Evolutionary conservation across 53 echinoderm and acorn worm species (phyloP), one percentile per base, ranked within the genome.

Genomic region (Mesocentrotus franciscanus): DNA sequence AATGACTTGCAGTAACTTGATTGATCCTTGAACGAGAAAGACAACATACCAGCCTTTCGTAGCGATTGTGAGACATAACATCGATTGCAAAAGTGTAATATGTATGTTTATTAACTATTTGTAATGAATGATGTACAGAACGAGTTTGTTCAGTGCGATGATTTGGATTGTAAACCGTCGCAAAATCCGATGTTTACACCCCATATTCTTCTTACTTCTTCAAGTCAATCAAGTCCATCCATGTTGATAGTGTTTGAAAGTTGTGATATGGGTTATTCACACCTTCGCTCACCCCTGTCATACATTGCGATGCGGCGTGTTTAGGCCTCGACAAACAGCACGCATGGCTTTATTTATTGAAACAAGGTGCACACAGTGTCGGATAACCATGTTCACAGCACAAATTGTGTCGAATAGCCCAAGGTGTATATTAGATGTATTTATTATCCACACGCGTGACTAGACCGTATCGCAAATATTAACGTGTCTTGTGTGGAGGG

Each of bases 351-450:
- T 87, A 18, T 87, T 87, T 87, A 87, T 87, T 87, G 87, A 87
- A 58, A 87, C 87, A 57, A 10, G 87, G n/a, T 26, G 87, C 58
- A 87, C 59, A 87, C 87, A 87, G 87, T 87, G 58, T 87, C 87
- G 26, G 57, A 87, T 87, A 29, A 58, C 87, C 14, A 29, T 87
- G 87, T n/a, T 87, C 58, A 58, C 14, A 56, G 59, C 57, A 27
- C 87, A 58, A 56, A 58, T 8, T 87, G 58, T 58, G 87, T 87
- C 56, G 58, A 87, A 87, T 58, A 35, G 87, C 87, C 26, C 58
- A 58, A 27, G 87, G 87, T 87, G 58, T 56, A 29, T 58, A 58
- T 56, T 13, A 87, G n/a, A 56, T 87, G n/a, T 59, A 87, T 87
- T 56, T 87, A 10, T 56, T 87, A 10, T 87, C 57, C 14, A 87